phyloP scores from a whole-genome alignment of 2,797 vertebrate species.

The Poeciliopsis gracilis region DNA sequence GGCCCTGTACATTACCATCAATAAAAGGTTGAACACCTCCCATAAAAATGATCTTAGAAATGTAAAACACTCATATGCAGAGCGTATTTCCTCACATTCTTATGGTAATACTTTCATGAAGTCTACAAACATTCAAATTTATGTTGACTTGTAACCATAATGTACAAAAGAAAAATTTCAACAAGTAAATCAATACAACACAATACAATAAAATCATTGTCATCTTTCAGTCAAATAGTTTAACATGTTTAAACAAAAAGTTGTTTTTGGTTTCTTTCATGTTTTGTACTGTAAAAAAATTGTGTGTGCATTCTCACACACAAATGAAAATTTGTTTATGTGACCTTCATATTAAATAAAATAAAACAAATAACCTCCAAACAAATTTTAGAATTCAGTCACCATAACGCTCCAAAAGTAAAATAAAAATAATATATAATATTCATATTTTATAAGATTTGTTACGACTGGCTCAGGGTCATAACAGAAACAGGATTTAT shows the following conservation, averaged over 20 bases:
- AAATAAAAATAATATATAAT: neutral
- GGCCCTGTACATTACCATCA: neutral
- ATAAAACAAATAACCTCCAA: neutral
- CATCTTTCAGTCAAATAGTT: neutral
- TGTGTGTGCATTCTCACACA: neutral
- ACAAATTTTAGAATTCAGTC: neutral
- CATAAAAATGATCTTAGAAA: conserved; percentile 15
- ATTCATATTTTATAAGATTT: neutral
- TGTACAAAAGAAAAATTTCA: neutral
- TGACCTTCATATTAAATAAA: neutral
- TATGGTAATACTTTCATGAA: conserved; percentile 75
- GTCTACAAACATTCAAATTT: conserved; percentile 73
- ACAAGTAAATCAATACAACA: neutral
- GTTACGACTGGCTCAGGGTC: too few relatives aligned
- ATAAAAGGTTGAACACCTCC: conserved; percentile 27
- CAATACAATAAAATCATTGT: neutral
- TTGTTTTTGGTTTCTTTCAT: neutral
- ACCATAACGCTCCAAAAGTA: neutral
- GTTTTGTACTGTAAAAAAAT: neutral
- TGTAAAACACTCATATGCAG: conserved; percentile 31
- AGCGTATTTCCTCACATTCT: conserved; percentile 69
- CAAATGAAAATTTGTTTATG: neutral
- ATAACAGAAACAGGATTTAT: too few relatives aligned
- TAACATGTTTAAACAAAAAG: neutral
- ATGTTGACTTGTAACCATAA: neutral